Conservation (phyloP, 2,113 vertebrate genomes). For the Tauraco erythrolophus region DNA sequence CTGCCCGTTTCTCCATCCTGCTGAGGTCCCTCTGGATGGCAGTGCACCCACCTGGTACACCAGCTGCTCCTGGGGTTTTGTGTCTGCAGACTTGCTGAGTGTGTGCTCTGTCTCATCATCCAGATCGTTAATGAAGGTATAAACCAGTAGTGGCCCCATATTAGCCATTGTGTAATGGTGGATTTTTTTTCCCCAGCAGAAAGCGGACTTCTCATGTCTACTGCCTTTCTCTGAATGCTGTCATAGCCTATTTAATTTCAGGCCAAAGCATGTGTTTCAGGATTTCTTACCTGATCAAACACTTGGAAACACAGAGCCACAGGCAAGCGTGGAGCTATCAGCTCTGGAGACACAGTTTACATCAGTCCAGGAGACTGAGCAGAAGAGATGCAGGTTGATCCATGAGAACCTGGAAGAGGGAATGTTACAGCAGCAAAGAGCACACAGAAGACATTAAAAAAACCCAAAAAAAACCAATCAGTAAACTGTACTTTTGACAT, state of each 20-base stretch:
- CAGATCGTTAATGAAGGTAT: fast-evolving
- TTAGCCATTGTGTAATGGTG: not conserved
- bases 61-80: not conserved
- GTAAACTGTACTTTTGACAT: not conserved
- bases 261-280: not conserved
- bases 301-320: not conserved
- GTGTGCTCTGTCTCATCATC: not conserved
- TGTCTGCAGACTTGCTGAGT: no score
- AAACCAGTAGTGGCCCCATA: fast-evolving
- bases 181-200: no score
- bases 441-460: no score
- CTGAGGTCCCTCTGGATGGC: not conserved
- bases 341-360: not conserved
- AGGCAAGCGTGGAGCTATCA: not conserved
- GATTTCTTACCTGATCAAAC: not conserved
- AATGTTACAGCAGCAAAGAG: not conserved
- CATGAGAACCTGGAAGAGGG: not conserved
- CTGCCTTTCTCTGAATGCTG: not conserved
- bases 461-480: no score
- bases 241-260: not conserved
- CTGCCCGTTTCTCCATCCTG: fast-evolving
- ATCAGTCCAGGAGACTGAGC: not conserved
- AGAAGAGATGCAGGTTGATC: not conserved
- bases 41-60: not conserved
- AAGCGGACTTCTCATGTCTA: fast-evolving